Percentiles rank a stretch among this genome's conserved stretches.
These are phyloP conservation scores for Oryzias woworae DNA, from an alignment of 2,113 vertebrate species.

Conservation along the genomic window DNA sequence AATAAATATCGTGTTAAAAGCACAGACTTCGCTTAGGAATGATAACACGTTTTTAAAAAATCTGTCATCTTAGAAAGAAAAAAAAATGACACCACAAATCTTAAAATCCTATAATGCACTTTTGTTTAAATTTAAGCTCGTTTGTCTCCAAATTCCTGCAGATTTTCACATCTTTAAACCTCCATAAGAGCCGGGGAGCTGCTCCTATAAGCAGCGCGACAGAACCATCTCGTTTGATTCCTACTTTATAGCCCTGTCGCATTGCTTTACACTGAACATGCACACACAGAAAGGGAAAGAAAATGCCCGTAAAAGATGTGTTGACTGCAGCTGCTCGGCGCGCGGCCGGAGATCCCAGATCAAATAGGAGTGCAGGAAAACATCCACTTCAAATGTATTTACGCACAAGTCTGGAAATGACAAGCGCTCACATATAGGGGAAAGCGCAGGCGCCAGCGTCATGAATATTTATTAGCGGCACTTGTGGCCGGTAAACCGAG, in stretches of 20 bases:
- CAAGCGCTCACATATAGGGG: conserved; percentile 40
- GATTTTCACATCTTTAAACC: too few relatives aligned
- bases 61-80: conserved; percentile 9
- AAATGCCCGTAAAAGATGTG: conserved; percentile 51
- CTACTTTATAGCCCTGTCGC: conserved; percentile 23
- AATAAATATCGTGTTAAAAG: conserved; percentile 53
- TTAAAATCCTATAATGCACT: conserved; percentile 5
- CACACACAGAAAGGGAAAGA: conserved; percentile 28
- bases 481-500: conserved; percentile 70
- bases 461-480: conserved; percentile 84
- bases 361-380: conserved; percentile 46
- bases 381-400: conserved; percentile 68
- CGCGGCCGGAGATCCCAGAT: conserved; percentile 31
- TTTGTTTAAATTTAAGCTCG: conserved; percentile 13
- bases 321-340: conserved; percentile 18
- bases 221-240: conserved; percentile 31
- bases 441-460: conserved; percentile 66
- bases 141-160: conserved; percentile 18
- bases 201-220: conserved; percentile 7
- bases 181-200: neutral
- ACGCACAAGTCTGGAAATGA: conserved; percentile 57
- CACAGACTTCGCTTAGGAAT: conserved; percentile 31
- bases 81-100: conserved; percentile 3
- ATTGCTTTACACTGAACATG: conserved; percentile 35
- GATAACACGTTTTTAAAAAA: conserved; percentile 12